Evolutionary conservation across 2,888 invertebrate genomes (phyloP), one percentile per base, ranked within the genome.

Genomic region (Nomada hirtipes): DNA sequence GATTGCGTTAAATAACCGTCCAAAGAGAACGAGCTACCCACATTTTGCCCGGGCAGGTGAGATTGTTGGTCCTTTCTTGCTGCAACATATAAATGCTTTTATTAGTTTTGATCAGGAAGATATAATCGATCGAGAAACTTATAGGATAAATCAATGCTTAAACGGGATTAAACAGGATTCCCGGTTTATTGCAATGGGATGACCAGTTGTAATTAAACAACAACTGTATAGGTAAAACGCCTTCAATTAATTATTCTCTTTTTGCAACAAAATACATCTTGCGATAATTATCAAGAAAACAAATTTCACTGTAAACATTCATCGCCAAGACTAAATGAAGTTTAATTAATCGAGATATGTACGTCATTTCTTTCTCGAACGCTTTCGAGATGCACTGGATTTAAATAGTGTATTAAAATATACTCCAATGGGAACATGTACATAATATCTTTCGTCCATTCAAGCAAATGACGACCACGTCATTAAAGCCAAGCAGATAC

Each of bases 1-100:
- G 57, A 70, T 73, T 76, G 69, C 67, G 82, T 90, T 91, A 91
- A 83, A 85, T 76, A 69, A 78, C 81, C 82, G 79, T 80, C 61
- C 80, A 81, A 82, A 57, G 67, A 63, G 80, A 85, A 63, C 20
- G 44, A 86, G 71, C 79, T 77, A 78, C 83, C 89, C 82, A 89
- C 91, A 91, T 91, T 90, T 91, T 91, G 87, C 57, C 71, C 75
- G 60, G 55, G 50, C 77, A 42, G 57, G 7, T 50, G 23, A 67
- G 65, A 44, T 77, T 79, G 72, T 61, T 68, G 20, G 57, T 63
- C 64, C 20, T 52, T 36, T 52, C 44, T 59, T 36, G 67, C 87
- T 87, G 76, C 0, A 73, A 86, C 68, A 76, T 44, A 59, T 7
- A 11, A n/a, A 26, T 23, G 26, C 18, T 36, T 3, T 50, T 7